Evolutionary conservation across 2,888 invertebrate genomes (phyloP), one percentile per base, ranked within the genome.

Genomic region (Coenonympha glycerion): DNA sequence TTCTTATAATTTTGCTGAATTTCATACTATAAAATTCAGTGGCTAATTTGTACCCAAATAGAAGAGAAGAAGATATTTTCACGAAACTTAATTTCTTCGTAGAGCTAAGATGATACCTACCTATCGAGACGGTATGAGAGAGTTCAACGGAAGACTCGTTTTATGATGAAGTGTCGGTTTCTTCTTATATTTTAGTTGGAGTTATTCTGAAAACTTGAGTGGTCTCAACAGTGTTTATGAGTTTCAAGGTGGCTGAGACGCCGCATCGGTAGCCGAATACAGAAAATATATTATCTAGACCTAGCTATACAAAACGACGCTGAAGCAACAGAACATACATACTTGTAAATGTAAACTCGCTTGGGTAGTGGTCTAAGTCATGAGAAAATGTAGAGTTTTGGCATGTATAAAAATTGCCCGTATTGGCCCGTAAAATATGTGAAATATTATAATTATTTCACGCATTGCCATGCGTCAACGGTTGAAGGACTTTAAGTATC

Each of bases 131-230:
- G 6, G 6, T n/a, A 21, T 22, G 30, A 22, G 19, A 46, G 41
- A 41, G 28, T 50, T 46, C 22, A 31, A 37, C 47, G 28, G 37
- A 53, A 51, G 31, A 47, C 41, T 26, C 18, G 15, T 15, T 42
- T 46, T 47, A 30, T 47, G 16, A 37, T 33, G 24, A 44, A 39
- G 42, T 36, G 36, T 33, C 15, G 40, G 47, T 47, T 47, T 58
- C 47, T 49, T 33, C 22, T 49, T 53, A 53, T 62, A 58, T 59
- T 57, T 52, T 53, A 55, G 44, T 57, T 57, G 46, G 30, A 41
- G 48, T 34, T 71, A 66, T 65, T 56, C 64, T 53, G 65, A 68
- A 72, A 71, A 65, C 69, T 72, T 55, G 61, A 68, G 65, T 59
- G 65, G 71, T 66, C 61, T 66, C 62, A 53, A 55, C 55, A 59